Percentiles rank a stretch among this genome's conserved stretches.
These are phyloP conservation scores for Meteorus colon DNA, from an alignment of 2,888 invertebrate species.

Conservation along the genomic window DNA sequence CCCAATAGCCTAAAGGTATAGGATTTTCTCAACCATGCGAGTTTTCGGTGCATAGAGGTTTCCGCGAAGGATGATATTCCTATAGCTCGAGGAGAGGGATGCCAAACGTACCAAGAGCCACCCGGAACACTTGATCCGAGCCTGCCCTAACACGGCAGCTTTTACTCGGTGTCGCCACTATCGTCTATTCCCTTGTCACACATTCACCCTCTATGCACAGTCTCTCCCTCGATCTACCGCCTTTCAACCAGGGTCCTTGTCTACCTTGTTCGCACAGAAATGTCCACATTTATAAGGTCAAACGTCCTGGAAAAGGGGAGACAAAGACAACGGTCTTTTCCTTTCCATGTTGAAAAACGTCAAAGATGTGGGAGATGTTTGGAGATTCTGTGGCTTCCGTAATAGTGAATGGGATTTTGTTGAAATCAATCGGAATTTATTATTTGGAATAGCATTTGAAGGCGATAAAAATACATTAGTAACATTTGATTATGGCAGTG, in stretches of 20 bases:
- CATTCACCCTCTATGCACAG: not conserved
- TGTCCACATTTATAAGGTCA: not conserved
- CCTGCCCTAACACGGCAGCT: not conserved
- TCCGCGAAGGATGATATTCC: slow-evolving; percentile 3
- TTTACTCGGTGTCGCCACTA: not conserved
- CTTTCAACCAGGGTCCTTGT: not conserved
- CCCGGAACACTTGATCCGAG: slow-evolving; percentile 39
- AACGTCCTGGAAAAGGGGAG: too few species aligned
- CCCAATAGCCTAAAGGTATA: slow-evolving; percentile 8
- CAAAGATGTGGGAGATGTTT: too few species aligned
- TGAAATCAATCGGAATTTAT: too few species aligned
- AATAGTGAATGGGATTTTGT: too few species aligned
- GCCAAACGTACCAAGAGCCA: slow-evolving; percentile 31
- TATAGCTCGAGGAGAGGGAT: slow-evolving; percentile 12
- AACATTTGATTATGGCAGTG: too few species aligned
- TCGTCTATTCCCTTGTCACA: not conserved
- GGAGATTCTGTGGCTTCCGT: too few species aligned
- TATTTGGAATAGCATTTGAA: too few species aligned
- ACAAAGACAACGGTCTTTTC: too few species aligned
- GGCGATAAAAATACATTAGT: too few species aligned
- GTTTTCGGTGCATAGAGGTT: slow-evolving; percentile 30
- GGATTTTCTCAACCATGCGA: slow-evolving; percentile 6
- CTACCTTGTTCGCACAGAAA: too few species aligned
- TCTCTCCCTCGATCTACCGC: not conserved
- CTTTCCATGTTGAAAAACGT: too few species aligned